Conservation (phyloP, 1,140 invertebrate genomes). For the Atta cephalotes region DNA sequence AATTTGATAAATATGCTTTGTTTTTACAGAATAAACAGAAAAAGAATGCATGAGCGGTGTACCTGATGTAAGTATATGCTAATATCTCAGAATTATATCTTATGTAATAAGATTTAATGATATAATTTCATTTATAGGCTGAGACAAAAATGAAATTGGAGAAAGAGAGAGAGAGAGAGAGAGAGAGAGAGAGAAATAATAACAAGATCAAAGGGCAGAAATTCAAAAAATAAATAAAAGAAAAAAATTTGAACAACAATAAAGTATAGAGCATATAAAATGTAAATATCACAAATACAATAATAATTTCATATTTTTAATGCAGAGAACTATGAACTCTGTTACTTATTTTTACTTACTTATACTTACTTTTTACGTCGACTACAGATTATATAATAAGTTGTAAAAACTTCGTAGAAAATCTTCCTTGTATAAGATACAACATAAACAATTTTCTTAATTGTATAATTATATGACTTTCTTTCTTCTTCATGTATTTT, state of each 20-base stretch:
- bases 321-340: not conserved
- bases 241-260: not conserved
- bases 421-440: not conserved
- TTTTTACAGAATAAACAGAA: too few relatives aligned
- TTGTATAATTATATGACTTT: not conserved
- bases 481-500: not conserved
- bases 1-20: too few relatives aligned
- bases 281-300: conserved; percentile 10
- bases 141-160: conserved; percentile 75
- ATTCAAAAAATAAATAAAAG: too few relatives aligned
- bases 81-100: not conserved
- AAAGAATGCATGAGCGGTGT: too few relatives aligned
- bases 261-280: not conserved
- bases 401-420: conserved; percentile 2
- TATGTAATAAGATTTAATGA: conserved; percentile 5
- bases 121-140: conserved; percentile 67
- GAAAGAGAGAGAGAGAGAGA: conserved; percentile 67
- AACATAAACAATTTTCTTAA: not conserved
- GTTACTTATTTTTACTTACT: not conserved
- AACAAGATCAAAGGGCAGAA: too few relatives aligned
- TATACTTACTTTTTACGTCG: conserved; percentile 13
- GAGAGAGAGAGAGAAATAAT: too few relatives aligned
- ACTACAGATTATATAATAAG: not conserved
- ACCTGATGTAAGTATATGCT: conserved; percentile 72
- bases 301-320: conserved; percentile 37